These are phyloP conservation scores for Acanthurus tractus DNA, from an alignment of 2,797 vertebrate species.

Conservation along the genomic window DNA sequence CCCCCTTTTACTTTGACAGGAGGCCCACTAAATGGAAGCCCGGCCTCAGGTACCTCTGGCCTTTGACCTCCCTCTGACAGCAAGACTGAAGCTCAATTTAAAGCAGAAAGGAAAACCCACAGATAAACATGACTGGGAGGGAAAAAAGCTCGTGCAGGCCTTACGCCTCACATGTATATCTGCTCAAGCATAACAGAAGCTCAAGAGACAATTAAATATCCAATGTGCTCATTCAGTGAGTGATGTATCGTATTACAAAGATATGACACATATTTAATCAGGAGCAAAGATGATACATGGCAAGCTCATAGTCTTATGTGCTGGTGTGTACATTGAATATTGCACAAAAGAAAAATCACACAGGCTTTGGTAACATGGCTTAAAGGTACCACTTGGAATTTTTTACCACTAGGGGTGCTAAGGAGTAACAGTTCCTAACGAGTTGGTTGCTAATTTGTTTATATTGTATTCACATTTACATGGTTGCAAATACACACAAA, in stretches of 20 bases:
- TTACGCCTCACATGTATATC: constrained; percentile 1
- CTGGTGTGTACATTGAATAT: neutral
- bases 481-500: neutral
- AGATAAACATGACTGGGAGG: constrained; percentile 16
- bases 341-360: neutral
- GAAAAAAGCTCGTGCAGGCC: neutral
- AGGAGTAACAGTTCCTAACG: neutral
- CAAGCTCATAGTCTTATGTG: neutral
- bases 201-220: constrained; percentile 10
- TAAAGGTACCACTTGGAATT: neutral
- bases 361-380: neutral
- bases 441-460: neutral
- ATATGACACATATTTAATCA: neutral
- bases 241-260: neutral
- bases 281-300: constrained; percentile 1
- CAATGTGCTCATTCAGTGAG: neutral
- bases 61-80: constrained; percentile 57
- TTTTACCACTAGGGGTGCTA: too few species aligned
- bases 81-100: constrained; percentile 41
- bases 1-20: constrained; percentile 46
- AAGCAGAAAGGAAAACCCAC: constrained; percentile 18
- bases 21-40: constrained; percentile 41
- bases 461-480: neutral
- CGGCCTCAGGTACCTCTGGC: constrained; percentile 35
- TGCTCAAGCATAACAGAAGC: neutral